Evolutionary conservation across 2,797 vertebrate species (phyloP).

Genomic region (Xyrichtys novacula): DNA sequence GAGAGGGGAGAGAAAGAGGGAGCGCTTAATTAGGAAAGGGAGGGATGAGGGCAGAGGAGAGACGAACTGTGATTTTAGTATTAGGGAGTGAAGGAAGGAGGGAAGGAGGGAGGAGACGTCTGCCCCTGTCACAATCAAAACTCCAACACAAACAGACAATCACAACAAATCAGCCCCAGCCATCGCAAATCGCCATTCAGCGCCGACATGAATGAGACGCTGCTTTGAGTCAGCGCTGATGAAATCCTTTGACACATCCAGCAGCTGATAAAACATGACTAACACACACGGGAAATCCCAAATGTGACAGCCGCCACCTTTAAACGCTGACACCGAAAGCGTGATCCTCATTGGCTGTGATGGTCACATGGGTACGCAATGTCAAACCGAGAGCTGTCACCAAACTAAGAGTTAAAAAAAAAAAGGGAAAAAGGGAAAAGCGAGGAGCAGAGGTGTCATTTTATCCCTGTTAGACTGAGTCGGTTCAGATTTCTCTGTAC

Average conservation of each 20-base stretch:
- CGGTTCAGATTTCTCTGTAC: not conserved
- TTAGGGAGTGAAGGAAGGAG: constrained; percentile 5
- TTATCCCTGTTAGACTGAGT: not conserved
- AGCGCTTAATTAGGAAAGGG: constrained; percentile 64
- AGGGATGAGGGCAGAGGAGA: constrained; percentile 24
- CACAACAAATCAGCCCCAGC: constrained; percentile 28
- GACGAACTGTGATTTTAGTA: no score
- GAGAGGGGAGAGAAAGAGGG: constrained; percentile 36
- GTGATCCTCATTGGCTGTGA: not conserved
- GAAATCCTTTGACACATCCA: constrained; percentile 34
- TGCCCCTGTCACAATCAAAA: constrained; percentile 25
- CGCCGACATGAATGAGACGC: constrained; percentile 27
- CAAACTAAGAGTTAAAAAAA: not conserved
- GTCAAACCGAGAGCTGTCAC: not conserved
- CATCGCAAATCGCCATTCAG: constrained; percentile 20
- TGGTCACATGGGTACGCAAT: not conserved
- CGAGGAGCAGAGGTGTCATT: not conserved
- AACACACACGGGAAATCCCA: constrained; percentile 22
- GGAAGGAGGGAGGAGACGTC: not conserved
- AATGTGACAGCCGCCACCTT: constrained; percentile 7
- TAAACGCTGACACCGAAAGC: not conserved
- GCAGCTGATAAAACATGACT: constrained; percentile 35
- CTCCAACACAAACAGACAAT: constrained; percentile 35
- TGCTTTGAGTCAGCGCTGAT: constrained; percentile 33
- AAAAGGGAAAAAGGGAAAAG: not conserved